These are phyloP conservation scores for Protophormia terraenovae DNA, from an alignment of 2,888 invertebrate species.

Conservation along the genomic window DNA sequence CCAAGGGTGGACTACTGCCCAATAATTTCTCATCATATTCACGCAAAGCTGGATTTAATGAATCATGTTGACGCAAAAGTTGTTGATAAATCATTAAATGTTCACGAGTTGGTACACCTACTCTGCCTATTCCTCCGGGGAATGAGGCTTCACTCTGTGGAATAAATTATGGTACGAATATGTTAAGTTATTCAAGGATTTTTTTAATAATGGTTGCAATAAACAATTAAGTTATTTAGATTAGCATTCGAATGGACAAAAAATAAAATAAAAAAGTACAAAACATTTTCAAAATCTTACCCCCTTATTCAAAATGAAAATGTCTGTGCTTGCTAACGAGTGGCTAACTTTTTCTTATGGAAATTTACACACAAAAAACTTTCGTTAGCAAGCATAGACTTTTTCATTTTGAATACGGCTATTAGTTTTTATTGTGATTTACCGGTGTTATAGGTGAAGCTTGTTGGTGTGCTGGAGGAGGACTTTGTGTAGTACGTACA, in stretches of 20 bases:
- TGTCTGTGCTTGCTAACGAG: too few species aligned
- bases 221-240: too few species aligned
- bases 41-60: constrained; percentile 74
- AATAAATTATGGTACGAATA: not conserved
- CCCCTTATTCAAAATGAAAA: too few species aligned
- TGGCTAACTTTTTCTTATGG: too few species aligned
- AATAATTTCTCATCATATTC: constrained; percentile 82
- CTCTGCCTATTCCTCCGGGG: constrained; percentile 79
- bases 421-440: constrained; percentile 73
- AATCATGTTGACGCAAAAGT: constrained; percentile 82
- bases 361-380: too few species aligned
- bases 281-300: not conserved
- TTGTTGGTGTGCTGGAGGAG: constrained; percentile 93
- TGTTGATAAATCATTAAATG: constrained; percentile 80
- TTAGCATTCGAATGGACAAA: too few species aligned
- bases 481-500: constrained; percentile 84
- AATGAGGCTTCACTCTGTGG: constrained; percentile 82
- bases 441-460: constrained; percentile 88
- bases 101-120: constrained; percentile 75
- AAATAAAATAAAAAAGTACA: constrained; percentile 8
- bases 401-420: too few species aligned
- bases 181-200: not conserved
- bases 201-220: too few species aligned
- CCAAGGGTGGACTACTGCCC: constrained; percentile 88
- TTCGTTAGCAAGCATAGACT: too few species aligned